phyloP scores from a whole-genome alignment of 2,888 invertebrate genomes.

The Harpalus rufipes region DNA sequence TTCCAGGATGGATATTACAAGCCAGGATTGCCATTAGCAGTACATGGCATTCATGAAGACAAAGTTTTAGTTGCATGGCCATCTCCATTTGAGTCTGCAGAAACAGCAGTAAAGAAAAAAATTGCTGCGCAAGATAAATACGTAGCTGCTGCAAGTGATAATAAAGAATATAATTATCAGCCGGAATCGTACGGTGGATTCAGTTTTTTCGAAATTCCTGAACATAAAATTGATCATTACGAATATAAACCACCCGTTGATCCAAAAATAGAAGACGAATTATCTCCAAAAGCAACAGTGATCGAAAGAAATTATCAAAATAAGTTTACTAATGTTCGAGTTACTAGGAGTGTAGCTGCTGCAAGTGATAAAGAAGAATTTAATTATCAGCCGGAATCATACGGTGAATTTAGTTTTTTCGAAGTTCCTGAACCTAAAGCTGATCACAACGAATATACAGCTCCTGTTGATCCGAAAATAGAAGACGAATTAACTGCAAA shows the following conservation, averaged over 20 bases:
- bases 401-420: constrained; percentile 53
- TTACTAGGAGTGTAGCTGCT: constrained; percentile 31
- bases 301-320: constrained; percentile 70
- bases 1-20: constrained; percentile 35
- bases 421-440: constrained; percentile 51
- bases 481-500: constrained; percentile 73
- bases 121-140: constrained; percentile 13
- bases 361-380: constrained; percentile 53
- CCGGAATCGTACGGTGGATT: constrained; percentile 58
- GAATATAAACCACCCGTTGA: constrained; percentile 45
- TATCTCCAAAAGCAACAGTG: constrained; percentile 73
- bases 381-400: constrained; percentile 55
- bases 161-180: constrained; percentile 53
- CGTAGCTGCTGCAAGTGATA: constrained; percentile 54
- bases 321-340: constrained; percentile 61
- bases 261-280: constrained; percentile 71
- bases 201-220: constrained; percentile 49
- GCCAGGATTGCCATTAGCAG: constrained; percentile 54
- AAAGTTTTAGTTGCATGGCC: constrained; percentile 72
- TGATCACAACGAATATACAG: constrained; percentile 34
- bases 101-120: constrained; percentile 70
- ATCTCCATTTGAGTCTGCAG: constrained; percentile 74
- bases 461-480: constrained; percentile 68
- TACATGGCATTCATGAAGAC: constrained; percentile 72
- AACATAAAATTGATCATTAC: constrained; percentile 32